Evolutionary conservation across 2,888 invertebrate species (phyloP).

Genomic region (Eupithecia tripunctaria): DNA sequence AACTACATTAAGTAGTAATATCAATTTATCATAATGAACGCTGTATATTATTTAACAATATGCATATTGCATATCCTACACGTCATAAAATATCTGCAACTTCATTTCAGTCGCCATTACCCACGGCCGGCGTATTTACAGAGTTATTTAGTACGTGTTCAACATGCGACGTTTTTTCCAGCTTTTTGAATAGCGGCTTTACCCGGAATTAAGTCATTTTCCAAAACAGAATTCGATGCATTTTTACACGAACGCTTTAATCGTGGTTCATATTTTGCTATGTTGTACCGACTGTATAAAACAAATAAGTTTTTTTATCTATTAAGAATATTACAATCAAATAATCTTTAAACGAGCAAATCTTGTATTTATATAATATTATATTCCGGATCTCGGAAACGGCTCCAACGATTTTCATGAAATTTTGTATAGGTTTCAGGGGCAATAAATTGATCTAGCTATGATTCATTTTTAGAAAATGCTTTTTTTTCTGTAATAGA

Average conservation of each 20-base stretch:
- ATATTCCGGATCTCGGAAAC: too few species aligned
- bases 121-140: constrained; percentile 49
- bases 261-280: constrained; percentile 37
- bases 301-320: too few species aligned
- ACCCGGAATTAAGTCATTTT: constrained; percentile 65
- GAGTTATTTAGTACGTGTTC: constrained; percentile 54
- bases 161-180: constrained; percentile 56
- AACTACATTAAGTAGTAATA: not conserved
- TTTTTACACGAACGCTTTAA: constrained; percentile 60
- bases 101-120: constrained; percentile 57
- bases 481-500: too few species aligned
- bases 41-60: not conserved
- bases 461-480: too few species aligned
- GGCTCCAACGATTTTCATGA: too few species aligned
- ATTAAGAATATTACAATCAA: too few species aligned
- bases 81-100: constrained; percentile 50
- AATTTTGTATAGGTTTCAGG: too few species aligned
- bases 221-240: constrained; percentile 46
- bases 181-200: constrained; percentile 56
- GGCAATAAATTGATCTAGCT: too few species aligned
- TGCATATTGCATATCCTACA: constrained; percentile 9
- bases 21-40: not conserved
- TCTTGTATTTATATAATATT: too few species aligned
- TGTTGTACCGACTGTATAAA: too few species aligned
- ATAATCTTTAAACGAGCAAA: too few species aligned